These are phyloP conservation scores for Cryptomyrus ogoouensis DNA, from an alignment of 2,113 vertebrate species.

Conservation along the genomic window DNA sequence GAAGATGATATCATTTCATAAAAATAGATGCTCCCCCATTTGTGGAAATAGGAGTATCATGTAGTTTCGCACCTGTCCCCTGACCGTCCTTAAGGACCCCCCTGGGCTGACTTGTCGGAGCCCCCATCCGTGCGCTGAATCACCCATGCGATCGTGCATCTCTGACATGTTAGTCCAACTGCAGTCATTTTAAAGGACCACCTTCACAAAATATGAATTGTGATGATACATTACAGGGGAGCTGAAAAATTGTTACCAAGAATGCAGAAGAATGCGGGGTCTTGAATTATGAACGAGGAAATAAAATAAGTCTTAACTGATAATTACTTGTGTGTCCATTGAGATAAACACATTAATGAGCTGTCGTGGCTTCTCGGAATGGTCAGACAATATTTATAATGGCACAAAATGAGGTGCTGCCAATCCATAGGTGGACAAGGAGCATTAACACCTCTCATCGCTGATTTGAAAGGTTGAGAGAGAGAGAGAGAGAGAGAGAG, in stretches of 20 bases:
- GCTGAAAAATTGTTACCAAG: background rate
- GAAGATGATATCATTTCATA: conserved; percentile 14
- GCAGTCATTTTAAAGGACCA: background rate
- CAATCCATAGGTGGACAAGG: background rate
- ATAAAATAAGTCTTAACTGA: background rate
- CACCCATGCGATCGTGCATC: background rate
- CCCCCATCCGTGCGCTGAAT: background rate
- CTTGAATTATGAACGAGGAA: background rate
- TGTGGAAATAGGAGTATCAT: background rate
- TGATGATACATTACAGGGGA: background rate
- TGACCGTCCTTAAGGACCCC: conserved; percentile 2
- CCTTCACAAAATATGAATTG: background rate
- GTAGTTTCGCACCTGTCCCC: background rate
- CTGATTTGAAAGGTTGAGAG: background rate
- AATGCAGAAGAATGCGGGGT: background rate
- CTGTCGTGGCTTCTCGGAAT: background rate
- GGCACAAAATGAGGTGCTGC: background rate
- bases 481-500: background rate
- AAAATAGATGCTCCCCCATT: conserved; percentile 7
- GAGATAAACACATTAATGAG: background rate
- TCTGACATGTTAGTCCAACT: background rate
- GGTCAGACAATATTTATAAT: background rate
- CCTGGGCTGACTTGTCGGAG: background rate
- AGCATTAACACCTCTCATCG: background rate
- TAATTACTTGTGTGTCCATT: background rate